Evolutionary conservation across 2,797 vertebrate species (phyloP).

Genomic region (Lithobates sylvaticus): DNA sequence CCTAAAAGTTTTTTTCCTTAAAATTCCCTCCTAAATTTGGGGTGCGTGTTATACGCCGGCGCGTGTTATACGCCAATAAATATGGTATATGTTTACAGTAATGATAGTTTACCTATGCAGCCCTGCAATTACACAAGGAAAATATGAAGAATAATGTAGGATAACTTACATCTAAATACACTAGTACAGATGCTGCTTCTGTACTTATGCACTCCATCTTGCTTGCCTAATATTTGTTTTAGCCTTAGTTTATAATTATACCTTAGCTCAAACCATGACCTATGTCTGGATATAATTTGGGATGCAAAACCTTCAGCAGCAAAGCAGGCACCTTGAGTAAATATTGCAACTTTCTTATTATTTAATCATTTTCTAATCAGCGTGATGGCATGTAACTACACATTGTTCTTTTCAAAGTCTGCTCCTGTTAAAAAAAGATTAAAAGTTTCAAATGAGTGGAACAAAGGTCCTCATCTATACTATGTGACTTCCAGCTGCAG

Average conservation of each 20-base stretch:
- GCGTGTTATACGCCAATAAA: too few relatives aligned
- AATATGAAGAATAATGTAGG: neutral
- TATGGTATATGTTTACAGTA: neutral
- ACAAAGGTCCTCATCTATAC: too few relatives aligned
- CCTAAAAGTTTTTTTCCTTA: too few relatives aligned
- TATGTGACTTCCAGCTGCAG: too few relatives aligned
- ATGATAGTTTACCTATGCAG: neutral
- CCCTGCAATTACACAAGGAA: neutral
- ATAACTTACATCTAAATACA: neutral
- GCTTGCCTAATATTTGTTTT: neutral
- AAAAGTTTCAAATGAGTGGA: too few relatives aligned
- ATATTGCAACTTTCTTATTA: neutral
- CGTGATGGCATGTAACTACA: too few relatives aligned
- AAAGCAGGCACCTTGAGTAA: neutral
- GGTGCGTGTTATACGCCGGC: too few relatives aligned
- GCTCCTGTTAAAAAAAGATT: too few relatives aligned
- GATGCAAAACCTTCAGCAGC: neutral
- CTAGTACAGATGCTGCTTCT: neutral
- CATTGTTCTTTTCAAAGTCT: too few relatives aligned
- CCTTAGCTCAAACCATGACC: neutral
- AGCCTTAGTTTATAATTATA: neutral
- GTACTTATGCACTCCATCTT: neutral
- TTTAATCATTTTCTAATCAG: too few relatives aligned
- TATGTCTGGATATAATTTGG: neutral
- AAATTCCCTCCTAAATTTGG: too few relatives aligned